Evolutionary conservation across 1,140 invertebrate genomes (phyloP).

Genomic region (Colletes gigas): DNA sequence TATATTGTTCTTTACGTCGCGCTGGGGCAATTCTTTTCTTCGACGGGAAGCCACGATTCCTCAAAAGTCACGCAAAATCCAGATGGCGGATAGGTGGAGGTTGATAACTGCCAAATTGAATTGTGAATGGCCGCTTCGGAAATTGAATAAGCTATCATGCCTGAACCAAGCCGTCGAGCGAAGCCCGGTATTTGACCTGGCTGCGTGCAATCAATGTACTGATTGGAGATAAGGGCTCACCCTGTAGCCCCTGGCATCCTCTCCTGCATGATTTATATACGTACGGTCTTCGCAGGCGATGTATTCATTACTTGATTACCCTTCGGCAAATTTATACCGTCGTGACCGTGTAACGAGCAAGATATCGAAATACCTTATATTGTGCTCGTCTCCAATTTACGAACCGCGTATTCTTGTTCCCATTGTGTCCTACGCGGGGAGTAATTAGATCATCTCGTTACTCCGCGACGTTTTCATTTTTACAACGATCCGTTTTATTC

Average conservation of each 20-base stretch:
- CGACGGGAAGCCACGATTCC: conserved; percentile 48
- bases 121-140: conserved; percentile 78
- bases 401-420: conserved; percentile 10
- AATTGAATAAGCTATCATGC: conserved; percentile 80
- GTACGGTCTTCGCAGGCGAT: conserved; percentile 71
- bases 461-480: not conserved
- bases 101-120: conserved; percentile 78
- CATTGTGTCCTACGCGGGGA: not conserved
- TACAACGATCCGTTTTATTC: not conserved
- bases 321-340: conserved; percentile 62
- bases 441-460: conserved; percentile 3
- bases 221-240: conserved; percentile 77
- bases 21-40: conserved; percentile 26
- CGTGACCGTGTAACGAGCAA: conserved; percentile 47
- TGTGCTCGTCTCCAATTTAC: conserved; percentile 6
- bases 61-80: conserved; percentile 67
- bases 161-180: conserved; percentile 68
- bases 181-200: conserved; percentile 77
- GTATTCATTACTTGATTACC: conserved; percentile 78
- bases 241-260: conserved; percentile 67
- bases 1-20: not conserved
- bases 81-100: conserved; percentile 68
- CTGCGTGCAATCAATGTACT: conserved; percentile 78
- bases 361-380: conserved; percentile 30
- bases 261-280: conserved; percentile 75